Conservation (phyloP, 2,113 vertebrate genomes). For the Capra hircus region DNA sequence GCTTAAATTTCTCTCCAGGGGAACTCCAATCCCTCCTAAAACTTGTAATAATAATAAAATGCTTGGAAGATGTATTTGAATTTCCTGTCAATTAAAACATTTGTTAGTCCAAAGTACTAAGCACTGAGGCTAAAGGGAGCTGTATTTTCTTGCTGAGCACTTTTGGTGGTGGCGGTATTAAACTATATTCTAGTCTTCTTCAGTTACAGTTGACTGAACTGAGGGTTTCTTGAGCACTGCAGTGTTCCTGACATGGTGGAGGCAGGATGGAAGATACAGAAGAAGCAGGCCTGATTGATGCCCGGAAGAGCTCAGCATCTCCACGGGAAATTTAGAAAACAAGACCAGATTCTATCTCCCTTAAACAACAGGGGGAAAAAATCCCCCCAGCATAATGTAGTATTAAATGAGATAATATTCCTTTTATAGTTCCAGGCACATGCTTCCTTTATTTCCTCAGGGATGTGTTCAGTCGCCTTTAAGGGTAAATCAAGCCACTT, state of each 20-base stretch:
- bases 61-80: slow-evolving; percentile 74
- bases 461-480: neutral
- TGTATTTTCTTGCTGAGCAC: slow-evolving; percentile 52
- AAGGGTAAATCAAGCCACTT: neutral
- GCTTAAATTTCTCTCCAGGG: slow-evolving; percentile 76
- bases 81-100: slow-evolving; percentile 76
- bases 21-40: neutral
- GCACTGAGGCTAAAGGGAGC: slow-evolving; percentile 55
- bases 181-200: neutral
- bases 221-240: neutral
- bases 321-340: neutral
- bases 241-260: neutral
- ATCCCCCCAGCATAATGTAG: neutral
- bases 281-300: neutral
- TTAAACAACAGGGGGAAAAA: neutral
- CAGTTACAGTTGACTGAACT: neutral
- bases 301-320: neutral
- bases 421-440: neutral
- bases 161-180: neutral
- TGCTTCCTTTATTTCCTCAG: neutral
- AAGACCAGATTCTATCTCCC: neutral
- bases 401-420: neutral
- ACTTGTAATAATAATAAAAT: slow-evolving; percentile 62
- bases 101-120: slow-evolving; percentile 61
- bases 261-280: neutral